Base-by-base conservation (phyloP, 2,888 invertebrate species). In the Lypha dubia region DNA sequence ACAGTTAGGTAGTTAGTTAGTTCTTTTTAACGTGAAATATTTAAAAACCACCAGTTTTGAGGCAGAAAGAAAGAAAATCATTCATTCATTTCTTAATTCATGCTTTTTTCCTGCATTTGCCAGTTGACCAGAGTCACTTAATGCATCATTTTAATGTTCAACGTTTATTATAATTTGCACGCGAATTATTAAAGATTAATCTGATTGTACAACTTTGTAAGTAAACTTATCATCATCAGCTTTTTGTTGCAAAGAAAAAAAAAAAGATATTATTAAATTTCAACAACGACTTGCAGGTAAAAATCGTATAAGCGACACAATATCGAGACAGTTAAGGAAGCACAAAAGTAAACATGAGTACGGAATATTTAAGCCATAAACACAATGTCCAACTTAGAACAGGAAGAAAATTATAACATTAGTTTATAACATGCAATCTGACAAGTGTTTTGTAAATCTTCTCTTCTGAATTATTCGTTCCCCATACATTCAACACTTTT, bases 341-440 rank as follows among this genome's bases (percentile, higher is more conserved):
- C 35, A 41, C n/a, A n/a, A n/a, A 46, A 11, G 22, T 28, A 13
- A 58, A 38, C 53, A 53, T 63, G 38, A 38, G n/a, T 60, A 60
- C 65, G 3, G 32, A 68, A 62, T 32, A 58, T 17, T 58, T 56
- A 51, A 60, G 24, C 62, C 46, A 46, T 49, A 24, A 73, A 44
- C 46, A 56, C 65, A 65, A 56, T 73, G 71, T 79, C 71, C 79
- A 79, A 56, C 60, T 70, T 11, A 77, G 84, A 87, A 62, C 83
- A 86, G 86, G 87, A 85, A 83, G 86, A 86, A 88, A 88, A 88
- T 90, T 89, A 89, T 88, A 90, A 89, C 90, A 90, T 90, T 91
- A 90, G 89, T 88, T 87, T 88, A 91, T 88, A 89, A 89, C 90
- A 90, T 89, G 90, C 90, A 88, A 90, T 90, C 90, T 89, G 91